phyloP scores from a whole-genome alignment of 2,888 invertebrate genomes.

The Carcina quercana region DNA sequence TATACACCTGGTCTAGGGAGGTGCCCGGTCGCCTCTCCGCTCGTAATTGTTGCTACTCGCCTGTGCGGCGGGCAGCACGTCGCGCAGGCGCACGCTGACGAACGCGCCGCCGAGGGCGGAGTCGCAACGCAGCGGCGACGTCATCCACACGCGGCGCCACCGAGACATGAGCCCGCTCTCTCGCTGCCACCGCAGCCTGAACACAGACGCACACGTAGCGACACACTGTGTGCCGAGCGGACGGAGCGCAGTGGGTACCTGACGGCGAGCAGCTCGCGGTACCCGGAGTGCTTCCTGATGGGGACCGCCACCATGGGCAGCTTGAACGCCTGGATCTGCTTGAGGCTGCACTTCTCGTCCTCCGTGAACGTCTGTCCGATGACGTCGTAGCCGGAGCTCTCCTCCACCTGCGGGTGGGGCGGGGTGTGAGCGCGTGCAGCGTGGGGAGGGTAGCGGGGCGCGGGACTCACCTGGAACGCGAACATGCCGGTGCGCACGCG shows the following conservation, averaged over 20 bases:
- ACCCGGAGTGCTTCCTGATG: constrained; percentile 70
- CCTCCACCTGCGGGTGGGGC: constrained; percentile 67
- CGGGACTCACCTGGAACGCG: constrained; percentile 75
- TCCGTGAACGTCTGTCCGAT: constrained; percentile 76
- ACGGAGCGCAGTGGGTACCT: constrained; percentile 32
- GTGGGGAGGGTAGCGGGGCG: too few species aligned
- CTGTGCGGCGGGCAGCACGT: constrained; percentile 66
- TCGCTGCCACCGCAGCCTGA: constrained; percentile 75
- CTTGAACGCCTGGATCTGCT: constrained; percentile 74
- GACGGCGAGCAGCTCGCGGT: constrained; percentile 68
- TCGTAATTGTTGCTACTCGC: too few species aligned
- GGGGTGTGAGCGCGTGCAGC: too few species aligned
- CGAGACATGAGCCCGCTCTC: constrained; percentile 72
- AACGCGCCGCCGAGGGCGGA: constrained; percentile 60
- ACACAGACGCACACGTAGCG: not conserved
- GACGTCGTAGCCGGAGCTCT: constrained; percentile 74
- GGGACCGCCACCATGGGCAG: constrained; percentile 73
- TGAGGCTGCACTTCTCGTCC: constrained; percentile 76
- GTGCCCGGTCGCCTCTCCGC: too few species aligned
- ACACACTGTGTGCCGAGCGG: not conserved
- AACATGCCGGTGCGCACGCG: constrained; percentile 69
- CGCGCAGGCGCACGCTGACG: constrained; percentile 69
- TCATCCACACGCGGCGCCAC: constrained; percentile 69
- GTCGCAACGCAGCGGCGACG: constrained; percentile 69
- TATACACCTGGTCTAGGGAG: too few species aligned